Base-by-base conservation (phyloP, 2,888 invertebrate genomes). In the Chaetogeoica ovagalla region DNA sequence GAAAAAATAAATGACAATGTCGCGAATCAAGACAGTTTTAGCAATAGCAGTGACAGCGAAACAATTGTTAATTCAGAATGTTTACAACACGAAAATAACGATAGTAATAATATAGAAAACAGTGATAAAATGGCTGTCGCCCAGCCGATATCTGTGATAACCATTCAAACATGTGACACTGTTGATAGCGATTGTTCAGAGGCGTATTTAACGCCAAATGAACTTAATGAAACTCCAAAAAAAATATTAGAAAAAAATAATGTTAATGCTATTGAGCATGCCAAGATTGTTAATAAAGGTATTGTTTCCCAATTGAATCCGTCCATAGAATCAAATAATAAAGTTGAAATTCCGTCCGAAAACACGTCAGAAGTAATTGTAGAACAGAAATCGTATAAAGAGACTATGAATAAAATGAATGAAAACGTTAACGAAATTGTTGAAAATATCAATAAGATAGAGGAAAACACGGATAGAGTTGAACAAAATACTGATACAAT, bases 101-200 rank as follows among this genome's bases (percentile, higher is more conserved):
- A 60, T 48, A 71, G 74, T 48, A 70, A 77, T 48, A 79, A 57
- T 72, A 7, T 55, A 62, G 74, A 66, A 75, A 75, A 66, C 57
- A 70, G 4, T 70, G 77, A 70, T 2, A n/a, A 70, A 39, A 60
- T 11, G 3, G 55, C 70, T 79, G 71, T 79, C 19, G 69, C 63
- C 39, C 76, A 69, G 48, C 62, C 77, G 63, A 77, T 77, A 70
- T 77, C 77, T 62, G 77, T 77, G 37, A 70, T 77, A 23, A 77
- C 69, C 8, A 37, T 81, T 21, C 82, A 83, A 48, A 75, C 82
- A n/a, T 88, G 89, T 83, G 91, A 91, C 86, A 88, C 90, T 60
- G 88, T 90, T 82, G 88, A 91, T 72, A 91, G 91, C 83, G 91
- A 92, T 85, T 89, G 90, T 82, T 91, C 91, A 70, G 92, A 92